Percentiles rank a stretch among this genome's conserved stretches.
phyloP scores from a whole-genome alignment of 2,113 vertebrate species.

The Pseudonaja textilis region DNA sequence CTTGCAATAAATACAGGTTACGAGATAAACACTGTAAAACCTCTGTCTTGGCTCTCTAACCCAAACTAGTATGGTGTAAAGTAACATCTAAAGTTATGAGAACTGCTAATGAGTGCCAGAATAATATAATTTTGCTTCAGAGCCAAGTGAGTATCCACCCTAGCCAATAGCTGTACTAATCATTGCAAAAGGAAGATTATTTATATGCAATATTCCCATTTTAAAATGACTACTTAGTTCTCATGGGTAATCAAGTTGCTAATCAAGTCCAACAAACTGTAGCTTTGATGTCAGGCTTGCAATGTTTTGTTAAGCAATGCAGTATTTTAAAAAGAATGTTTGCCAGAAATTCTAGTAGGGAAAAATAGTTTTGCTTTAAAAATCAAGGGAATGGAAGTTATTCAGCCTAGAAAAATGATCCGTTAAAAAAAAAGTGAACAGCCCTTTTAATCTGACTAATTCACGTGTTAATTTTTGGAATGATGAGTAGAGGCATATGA shows the following conservation, averaged over 20 bases:
- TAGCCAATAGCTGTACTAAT: background rate
- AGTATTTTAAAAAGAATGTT: constrained; percentile 36
- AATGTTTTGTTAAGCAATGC: constrained; percentile 23
- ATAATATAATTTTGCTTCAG: background rate
- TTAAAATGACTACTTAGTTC: background rate
- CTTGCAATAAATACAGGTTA: background rate
- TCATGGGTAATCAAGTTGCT: background rate
- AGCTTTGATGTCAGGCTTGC: constrained; percentile 30
- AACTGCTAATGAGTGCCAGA: background rate
- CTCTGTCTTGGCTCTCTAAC: accelerated
- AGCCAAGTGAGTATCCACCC: background rate
- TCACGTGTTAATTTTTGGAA: constrained; percentile 45
- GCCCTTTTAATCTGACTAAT: constrained; percentile 46
- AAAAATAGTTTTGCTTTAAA: constrained; percentile 29
- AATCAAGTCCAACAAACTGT: constrained; percentile 36
- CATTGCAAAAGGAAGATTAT: background rate
- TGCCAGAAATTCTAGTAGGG: constrained; percentile 47
- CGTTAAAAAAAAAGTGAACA: constrained; percentile 15
- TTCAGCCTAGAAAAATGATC: background rate
- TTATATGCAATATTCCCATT: constrained; percentile 13
- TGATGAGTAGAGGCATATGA: constrained; percentile 49
- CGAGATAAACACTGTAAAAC: background rate
- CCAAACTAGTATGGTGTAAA: background rate
- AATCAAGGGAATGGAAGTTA: background rate
- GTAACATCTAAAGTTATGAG: background rate